These are phyloP conservation scores for Oscheius sp. DNA, from an alignment of 2,888 invertebrate genomes.

Conservation along the genomic window DNA sequence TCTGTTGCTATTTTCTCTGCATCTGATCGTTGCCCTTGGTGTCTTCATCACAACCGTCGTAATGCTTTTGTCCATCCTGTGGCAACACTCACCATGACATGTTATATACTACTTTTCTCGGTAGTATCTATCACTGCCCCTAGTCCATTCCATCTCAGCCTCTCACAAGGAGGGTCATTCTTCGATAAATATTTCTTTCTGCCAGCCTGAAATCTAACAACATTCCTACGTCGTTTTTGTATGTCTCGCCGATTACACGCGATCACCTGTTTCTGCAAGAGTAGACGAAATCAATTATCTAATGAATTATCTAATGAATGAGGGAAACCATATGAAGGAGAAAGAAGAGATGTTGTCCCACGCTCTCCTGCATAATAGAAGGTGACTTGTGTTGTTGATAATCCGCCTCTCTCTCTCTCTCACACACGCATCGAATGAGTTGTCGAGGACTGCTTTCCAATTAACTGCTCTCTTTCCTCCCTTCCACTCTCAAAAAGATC, in stretches of 20 bases:
- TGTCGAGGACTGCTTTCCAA: not conserved
- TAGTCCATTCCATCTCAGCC: constrained; percentile 20
- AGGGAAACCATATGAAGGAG: not conserved
- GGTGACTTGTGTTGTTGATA: constrained; percentile 8
- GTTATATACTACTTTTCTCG: not conserved
- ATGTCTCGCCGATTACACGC: not conserved
- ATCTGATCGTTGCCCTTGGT: constrained; percentile 50
- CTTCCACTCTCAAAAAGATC: not conserved
- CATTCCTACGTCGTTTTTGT: not conserved
- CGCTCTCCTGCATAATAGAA: not conserved
- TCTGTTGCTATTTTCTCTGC: constrained; percentile 46
- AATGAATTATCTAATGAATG: not conserved
- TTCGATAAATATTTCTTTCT: not conserved
- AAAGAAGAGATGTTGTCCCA: no score
- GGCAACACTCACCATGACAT: constrained; percentile 44
- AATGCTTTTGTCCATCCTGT: constrained; percentile 52
- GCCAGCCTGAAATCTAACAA: not conserved
- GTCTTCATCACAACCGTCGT: constrained; percentile 50
- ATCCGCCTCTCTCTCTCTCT: not conserved
- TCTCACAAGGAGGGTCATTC: constrained; percentile 7
- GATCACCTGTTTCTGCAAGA: not conserved
- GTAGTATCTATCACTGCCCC: not conserved
- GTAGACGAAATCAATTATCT: no score
- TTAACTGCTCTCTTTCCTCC: not conserved
- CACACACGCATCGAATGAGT: no score